Percentiles rank a stretch among this genome's conserved stretches.
These are phyloP conservation scores for Ornithoptera alexandrae DNA, from an alignment of 2,888 invertebrate genomes.

Conservation along the genomic window DNA sequence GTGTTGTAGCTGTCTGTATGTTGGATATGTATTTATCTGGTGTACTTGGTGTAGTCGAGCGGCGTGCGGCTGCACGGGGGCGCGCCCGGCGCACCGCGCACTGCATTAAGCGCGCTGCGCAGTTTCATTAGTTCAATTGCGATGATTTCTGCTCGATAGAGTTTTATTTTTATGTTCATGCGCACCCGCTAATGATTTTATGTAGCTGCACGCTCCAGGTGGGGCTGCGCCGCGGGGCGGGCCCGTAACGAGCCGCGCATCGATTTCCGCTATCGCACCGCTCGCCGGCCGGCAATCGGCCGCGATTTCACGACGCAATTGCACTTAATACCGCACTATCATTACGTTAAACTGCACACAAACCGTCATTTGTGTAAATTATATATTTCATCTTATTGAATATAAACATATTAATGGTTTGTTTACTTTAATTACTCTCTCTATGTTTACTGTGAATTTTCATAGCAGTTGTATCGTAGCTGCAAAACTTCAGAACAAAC, in stretches of 20 bases:
- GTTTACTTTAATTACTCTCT: not conserved
- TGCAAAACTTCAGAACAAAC: too few species aligned
- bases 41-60: too few species aligned
- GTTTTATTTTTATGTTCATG: conserved; percentile 43
- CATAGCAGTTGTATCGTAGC: too few species aligned
- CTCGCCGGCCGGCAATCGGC: conserved; percentile 16
- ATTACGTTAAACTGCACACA: conserved; percentile 3
- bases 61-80: too few species aligned
- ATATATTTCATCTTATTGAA: not conserved
- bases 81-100: too few species aligned
- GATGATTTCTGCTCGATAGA: conserved; percentile 42
- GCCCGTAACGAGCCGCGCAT: conserved; percentile 35
- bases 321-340: conserved; percentile 11
- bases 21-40: too few species aligned
- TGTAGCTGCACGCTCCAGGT: conserved; percentile 28
- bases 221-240: conserved; percentile 30
- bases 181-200: conserved; percentile 33
- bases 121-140: conserved; percentile 43
- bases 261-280: conserved; percentile 26
- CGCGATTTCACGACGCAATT: conserved; percentile 20
- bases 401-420: not conserved
- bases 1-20: too few species aligned
- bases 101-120: conserved; percentile 12
- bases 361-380: not conserved
- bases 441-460: too few species aligned